These are phyloP conservation scores for Meandrina meandrites DNA, from an alignment of 92 coral and sea anemone species.

Conservation along the genomic window DNA sequence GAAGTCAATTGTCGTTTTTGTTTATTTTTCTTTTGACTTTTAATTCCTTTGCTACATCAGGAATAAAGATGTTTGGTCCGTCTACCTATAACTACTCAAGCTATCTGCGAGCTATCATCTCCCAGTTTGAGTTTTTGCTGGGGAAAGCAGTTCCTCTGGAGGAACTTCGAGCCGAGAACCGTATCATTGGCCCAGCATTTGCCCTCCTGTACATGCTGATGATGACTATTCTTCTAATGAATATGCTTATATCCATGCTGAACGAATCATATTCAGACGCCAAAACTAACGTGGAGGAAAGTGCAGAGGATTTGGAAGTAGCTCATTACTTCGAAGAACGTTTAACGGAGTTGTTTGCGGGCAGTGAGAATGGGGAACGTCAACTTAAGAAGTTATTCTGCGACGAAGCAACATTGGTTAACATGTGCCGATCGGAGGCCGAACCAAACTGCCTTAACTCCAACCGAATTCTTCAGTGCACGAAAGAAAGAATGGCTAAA, in stretches of 20 bases:
- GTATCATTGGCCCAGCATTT: slow-evolving; percentile 23
- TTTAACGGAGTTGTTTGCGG: background rate
- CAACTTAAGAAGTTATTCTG: slow-evolving; percentile 11
- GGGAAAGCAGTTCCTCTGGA: slow-evolving; percentile 53
- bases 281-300: slow-evolving; percentile 19
- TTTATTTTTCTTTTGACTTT: slow-evolving; percentile 1
- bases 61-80: slow-evolving; percentile 45
- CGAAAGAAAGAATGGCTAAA: slow-evolving; percentile 8
- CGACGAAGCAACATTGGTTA: slow-evolving; percentile 18
- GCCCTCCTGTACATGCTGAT: slow-evolving; percentile 25
- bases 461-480: background rate
- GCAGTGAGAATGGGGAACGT: background rate
- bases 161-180: slow-evolving; percentile 30
- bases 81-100: slow-evolving; percentile 24
- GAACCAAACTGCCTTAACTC: slow-evolving; percentile 22
- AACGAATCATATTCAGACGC: slow-evolving; percentile 47
- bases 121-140: slow-evolving; percentile 45
- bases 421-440: slow-evolving; percentile 33
- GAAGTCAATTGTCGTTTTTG: slow-evolving; percentile 19
- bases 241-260: slow-evolving; percentile 42
- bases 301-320: slow-evolving; percentile 39
- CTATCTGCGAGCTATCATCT: slow-evolving; percentile 14
- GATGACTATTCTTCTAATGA: slow-evolving; percentile 36
- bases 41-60: slow-evolving; percentile 32
- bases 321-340: slow-evolving; percentile 30